Base-by-base conservation (phyloP, 2,113 vertebrate genomes). In the Corvus cornix region DNA sequence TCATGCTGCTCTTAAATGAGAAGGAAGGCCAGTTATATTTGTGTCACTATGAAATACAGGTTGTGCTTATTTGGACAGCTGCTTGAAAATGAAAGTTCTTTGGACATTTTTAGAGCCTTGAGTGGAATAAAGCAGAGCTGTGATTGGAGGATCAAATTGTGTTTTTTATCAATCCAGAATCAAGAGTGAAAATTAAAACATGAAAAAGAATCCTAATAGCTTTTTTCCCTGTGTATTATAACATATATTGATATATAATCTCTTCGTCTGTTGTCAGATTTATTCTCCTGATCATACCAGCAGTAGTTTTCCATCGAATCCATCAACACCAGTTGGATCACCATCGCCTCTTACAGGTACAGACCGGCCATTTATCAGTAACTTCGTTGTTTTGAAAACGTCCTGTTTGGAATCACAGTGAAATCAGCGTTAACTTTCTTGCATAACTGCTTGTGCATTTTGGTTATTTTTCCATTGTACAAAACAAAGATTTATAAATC, bases 211-310 rank as follows among this genome's bases (percentile, higher is more conserved):
- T 89, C 64, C 81, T 76, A 97, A 93, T 96, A 93, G 93, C 94
- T 63, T 49, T 85, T 87, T 96, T 72, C 73, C 16, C 48, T 77
- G 6, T 86, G 44, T 56, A 20, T 87, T 89, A 23, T 90, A 44
- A 62, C 76, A 62, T 87, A 43, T 96, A 68, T 72, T 97, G 80
- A 97, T 89, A 67, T 10, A 13, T 55, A 15, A 64, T 67, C 75
- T 90, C 81, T 59, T 95, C 27, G 49, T 95, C 83, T 97, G 76
- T 97, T 96, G 27, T 72, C 97, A 99, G 99, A 99, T 99, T 98
- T 99, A 99, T 98, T 99, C 99, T 96, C 99, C 99, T 97, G 99
- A 99, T 97, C 99, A 99, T 96, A 99, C 99, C 94, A 99, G 99
- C 98, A 99, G 99, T 97, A 99, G 99, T 98, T 99, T 99, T 95